A percentile compares a stretch with the other conserved stretches of the same genome.
These are phyloP conservation scores for Oreochromis grahami DNA, from an alignment of 2,797 vertebrate species.

Conservation along the genomic window DNA sequence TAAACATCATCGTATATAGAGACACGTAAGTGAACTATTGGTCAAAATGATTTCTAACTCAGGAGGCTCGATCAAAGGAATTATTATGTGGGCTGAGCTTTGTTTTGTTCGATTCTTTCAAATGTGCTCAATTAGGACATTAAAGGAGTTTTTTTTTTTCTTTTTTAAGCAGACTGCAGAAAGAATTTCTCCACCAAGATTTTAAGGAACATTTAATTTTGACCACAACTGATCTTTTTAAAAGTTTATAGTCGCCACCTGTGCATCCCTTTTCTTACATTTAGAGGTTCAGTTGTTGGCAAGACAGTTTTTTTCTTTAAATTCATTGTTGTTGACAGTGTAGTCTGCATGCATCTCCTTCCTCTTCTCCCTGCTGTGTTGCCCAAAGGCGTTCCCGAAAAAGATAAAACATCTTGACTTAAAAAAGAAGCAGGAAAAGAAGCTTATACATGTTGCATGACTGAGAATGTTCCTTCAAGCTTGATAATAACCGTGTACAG, in stretches of 20 bases:
- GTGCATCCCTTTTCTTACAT: neutral
- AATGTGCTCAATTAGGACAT: neutral
- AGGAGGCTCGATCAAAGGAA: constrained; percentile 17
- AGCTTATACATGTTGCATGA: constrained; percentile 15
- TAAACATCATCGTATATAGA: constrained; percentile 2
- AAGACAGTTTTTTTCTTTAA: constrained; percentile 16
- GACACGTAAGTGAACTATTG: neutral
- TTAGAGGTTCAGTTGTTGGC: neutral
- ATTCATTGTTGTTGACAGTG: constrained; percentile 11
- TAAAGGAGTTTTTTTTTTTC: neutral
- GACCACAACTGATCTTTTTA: neutral
- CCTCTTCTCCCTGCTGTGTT: constrained; percentile 28
- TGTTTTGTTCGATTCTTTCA: neutral
- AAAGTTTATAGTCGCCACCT: neutral
- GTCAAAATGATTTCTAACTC: constrained; percentile 20
- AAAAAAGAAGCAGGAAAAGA: constrained; percentile 23
- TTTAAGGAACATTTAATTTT: neutral
- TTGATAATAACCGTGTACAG: neutral
- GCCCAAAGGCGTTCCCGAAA: constrained; percentile 39
- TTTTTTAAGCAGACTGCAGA: neutral
- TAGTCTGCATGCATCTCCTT: constrained; percentile 17
- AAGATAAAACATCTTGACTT: constrained; percentile 47
- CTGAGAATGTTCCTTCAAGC: constrained; percentile 20
- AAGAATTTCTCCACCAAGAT: neutral
- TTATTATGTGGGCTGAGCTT: neutral